These are phyloP conservation scores for Melanostoma scalare DNA, from an alignment of 2,888 invertebrate species.

Conservation along the genomic window DNA sequence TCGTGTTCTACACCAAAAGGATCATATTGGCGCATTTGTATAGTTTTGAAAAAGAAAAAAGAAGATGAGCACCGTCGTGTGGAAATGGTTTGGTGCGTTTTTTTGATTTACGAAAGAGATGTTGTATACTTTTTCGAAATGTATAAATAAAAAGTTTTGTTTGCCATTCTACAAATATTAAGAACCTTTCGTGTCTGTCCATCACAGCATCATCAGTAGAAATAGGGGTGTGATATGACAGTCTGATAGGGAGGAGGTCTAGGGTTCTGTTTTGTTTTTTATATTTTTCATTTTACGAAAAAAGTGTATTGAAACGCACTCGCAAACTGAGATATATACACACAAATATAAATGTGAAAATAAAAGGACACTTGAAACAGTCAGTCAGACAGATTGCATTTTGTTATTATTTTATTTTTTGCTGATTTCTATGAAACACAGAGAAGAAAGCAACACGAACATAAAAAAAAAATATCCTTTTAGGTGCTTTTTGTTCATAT, in stretches of 20 bases:
- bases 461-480: conserved; percentile 33
- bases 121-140: conserved; percentile 12
- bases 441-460: conserved; percentile 30
- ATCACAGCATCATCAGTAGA: conserved; percentile 65
- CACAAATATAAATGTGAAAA: conserved; percentile 45
- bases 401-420: conserved; percentile 60
- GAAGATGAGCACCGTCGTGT: not conserved
- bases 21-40: conserved; percentile 53
- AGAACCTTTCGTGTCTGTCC: conserved; percentile 72
- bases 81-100: conserved; percentile 55
- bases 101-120: conserved; percentile 61
- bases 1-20: conserved; percentile 40
- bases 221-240: conserved; percentile 42
- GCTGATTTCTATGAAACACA: conserved; percentile 50
- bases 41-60: too few relatives aligned
- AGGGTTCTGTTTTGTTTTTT: conserved; percentile 5
- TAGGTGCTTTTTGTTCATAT: conserved; percentile 22
- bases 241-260: not conserved
- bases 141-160: conserved; percentile 63
- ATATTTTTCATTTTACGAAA: conserved; percentile 19
- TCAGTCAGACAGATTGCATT: conserved; percentile 73
- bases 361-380: conserved; percentile 72
- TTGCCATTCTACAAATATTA: conserved; percentile 69
- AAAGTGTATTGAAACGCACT: conserved; percentile 56
- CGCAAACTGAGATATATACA: conserved; percentile 23